Evolutionary conservation across 2,888 invertebrate species (phyloP).

Genomic region (Buathra laborator): DNA sequence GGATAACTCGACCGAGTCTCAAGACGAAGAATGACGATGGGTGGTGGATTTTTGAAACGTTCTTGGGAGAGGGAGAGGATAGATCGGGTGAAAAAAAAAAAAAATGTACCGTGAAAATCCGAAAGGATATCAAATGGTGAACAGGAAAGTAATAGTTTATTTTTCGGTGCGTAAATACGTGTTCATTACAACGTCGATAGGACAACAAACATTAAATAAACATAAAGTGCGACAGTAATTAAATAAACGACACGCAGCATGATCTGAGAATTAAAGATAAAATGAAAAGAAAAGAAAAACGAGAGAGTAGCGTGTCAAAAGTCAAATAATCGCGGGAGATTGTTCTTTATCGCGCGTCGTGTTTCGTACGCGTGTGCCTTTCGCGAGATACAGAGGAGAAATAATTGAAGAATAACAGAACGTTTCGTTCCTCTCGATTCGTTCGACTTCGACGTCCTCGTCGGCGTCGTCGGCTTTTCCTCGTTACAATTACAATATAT

Average conservation of each 20-base stretch:
- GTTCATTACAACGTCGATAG: conserved; percentile 4
- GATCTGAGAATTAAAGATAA: not conserved
- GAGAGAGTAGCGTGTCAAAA: not conserved
- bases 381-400: not conserved
- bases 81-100: too few species aligned
- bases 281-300: not conserved
- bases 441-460: conserved; percentile 29
- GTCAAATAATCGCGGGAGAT: not conserved
- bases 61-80: not conserved
- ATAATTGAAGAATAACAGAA: not conserved
- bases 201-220: not conserved
- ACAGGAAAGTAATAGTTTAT: conserved; percentile 1
- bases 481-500: conserved; percentile 19
- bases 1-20: conserved; percentile 6
- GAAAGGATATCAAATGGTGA: not conserved
- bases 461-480: conserved; percentile 20
- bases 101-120: not conserved
- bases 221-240: not conserved
- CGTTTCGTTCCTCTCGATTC: conserved; percentile 16
- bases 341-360: not conserved
- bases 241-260: conserved; percentile 18
- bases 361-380: not conserved
- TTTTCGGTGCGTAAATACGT: conserved; percentile 2
- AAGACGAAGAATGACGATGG: conserved; percentile 19
- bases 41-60: not conserved